phyloP scores from a whole-genome alignment of 2,888 invertebrate genomes.

The Pemphredon lugubris region DNA sequence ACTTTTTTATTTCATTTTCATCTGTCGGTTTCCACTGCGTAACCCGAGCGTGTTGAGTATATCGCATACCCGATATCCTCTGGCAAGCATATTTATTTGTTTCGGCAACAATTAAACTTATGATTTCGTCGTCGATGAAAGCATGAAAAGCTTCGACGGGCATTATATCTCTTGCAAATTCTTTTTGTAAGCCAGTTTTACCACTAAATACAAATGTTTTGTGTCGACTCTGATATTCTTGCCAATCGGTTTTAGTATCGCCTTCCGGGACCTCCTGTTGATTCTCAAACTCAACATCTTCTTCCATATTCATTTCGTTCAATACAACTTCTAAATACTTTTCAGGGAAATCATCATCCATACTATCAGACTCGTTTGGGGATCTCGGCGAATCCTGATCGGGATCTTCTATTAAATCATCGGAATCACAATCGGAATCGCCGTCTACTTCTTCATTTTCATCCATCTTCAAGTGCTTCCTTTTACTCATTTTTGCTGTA shows the following conservation, averaged over 20 bases:
- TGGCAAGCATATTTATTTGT: constrained; percentile 59
- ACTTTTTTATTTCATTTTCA: constrained; percentile 58
- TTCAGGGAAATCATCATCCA: too few relatives aligned
- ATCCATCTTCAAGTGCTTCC: too few relatives aligned
- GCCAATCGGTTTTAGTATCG: constrained; percentile 41
- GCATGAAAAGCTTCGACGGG: constrained; percentile 36
- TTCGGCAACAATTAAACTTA: constrained; percentile 42
- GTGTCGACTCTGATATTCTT: constrained; percentile 35
- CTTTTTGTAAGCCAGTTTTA: constrained; percentile 40
- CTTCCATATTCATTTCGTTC: too few relatives aligned
- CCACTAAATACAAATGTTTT: constrained; percentile 44
- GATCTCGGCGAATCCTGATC: too few relatives aligned
- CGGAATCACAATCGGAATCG: too few relatives aligned
- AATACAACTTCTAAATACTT: too few relatives aligned
- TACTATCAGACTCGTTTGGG: too few relatives aligned
- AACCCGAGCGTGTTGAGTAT: constrained; percentile 36
- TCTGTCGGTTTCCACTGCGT: constrained; percentile 56
- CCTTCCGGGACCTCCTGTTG: too few relatives aligned
- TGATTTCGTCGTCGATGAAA: constrained; percentile 41
- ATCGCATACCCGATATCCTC: constrained; percentile 36
- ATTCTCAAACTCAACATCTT: too few relatives aligned
- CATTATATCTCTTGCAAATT: constrained; percentile 37
- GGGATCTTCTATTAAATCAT: too few relatives aligned
- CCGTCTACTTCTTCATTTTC: too few relatives aligned
- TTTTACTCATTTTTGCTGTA: too few relatives aligned